phyloP scores from a whole-genome alignment of 2,113 vertebrate species.

The Oncorhynchus keta region DNA sequence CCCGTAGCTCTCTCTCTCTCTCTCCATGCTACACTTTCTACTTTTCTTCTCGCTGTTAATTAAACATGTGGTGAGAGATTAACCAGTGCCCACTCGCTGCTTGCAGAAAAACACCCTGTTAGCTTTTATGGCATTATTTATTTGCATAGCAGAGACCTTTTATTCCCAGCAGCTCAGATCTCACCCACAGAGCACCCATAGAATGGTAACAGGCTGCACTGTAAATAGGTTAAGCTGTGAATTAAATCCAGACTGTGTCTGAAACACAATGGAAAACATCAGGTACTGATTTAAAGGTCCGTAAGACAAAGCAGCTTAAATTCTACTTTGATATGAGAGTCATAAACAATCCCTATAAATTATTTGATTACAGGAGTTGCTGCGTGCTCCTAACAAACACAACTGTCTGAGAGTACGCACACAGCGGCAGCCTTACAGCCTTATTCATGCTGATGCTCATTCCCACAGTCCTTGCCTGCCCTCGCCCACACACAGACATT shows the following conservation, averaged over 20 bases:
- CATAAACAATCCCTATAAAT: conserved; percentile 33
- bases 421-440: neutral
- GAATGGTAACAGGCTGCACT: conserved; percentile 44
- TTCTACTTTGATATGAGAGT: conserved; percentile 8
- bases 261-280: conserved; percentile 47
- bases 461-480: no score
- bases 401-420: neutral
- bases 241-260: conserved; percentile 24
- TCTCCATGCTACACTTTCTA: neutral
- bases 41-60: conserved; percentile 60
- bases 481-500: conserved; percentile 22
- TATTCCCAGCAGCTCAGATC: conserved; percentile 38
- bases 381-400: conserved; percentile 16
- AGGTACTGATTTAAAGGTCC: conserved; percentile 45
- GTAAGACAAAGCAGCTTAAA: conserved; percentile 26
- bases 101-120: conserved; percentile 40
- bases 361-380: conserved; percentile 28
- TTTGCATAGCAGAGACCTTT: conserved; percentile 60
- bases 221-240: conserved; percentile 52
- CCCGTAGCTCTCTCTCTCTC: conserved; percentile 32
- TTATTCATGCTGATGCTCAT: conserved; percentile 1
- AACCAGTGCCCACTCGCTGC: conserved; percentile 41
- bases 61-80: conserved; percentile 64
- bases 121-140: conserved; percentile 65
- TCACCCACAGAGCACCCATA: conserved; percentile 13